Evolutionary conservation across 2,888 invertebrate species (phyloP).

Genomic region (Nephrocerus scutellatus): DNA sequence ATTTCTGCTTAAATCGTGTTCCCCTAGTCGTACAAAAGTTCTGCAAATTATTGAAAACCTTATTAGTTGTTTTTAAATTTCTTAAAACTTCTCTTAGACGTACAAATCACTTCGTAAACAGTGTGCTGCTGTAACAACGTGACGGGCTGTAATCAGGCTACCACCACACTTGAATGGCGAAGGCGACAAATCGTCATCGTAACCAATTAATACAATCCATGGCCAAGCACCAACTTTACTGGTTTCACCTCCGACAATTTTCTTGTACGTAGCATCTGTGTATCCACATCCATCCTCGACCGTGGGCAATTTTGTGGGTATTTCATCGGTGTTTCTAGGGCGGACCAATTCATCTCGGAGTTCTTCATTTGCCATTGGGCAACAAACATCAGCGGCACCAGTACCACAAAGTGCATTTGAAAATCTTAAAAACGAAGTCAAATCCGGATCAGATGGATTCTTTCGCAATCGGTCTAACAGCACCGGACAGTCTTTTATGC

Average conservation of each 20-base stretch:
- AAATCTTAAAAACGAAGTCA: slow-evolving; percentile 29
- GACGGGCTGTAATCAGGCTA: slow-evolving; percentile 45
- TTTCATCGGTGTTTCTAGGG: slow-evolving; percentile 25
- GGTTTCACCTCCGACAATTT: slow-evolving; percentile 66
- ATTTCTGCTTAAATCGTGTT: slow-evolving; percentile 61
- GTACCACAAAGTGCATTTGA: slow-evolving; percentile 36
- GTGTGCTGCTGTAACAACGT: slow-evolving; percentile 60
- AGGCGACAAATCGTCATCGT: slow-evolving; percentile 48
- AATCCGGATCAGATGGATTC: slow-evolving; percentile 30
- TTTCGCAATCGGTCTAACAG: slow-evolving; percentile 27
- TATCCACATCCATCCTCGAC: slow-evolving; percentile 57
- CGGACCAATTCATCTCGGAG: no score
- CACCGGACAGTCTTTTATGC: slow-evolving; percentile 29
- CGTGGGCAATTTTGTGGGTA: slow-evolving; percentile 34
- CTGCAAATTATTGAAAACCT: slow-evolving; percentile 18
- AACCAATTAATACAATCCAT: slow-evolving; percentile 71
- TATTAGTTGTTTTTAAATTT: not conserved
- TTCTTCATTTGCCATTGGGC: slow-evolving; percentile 28
- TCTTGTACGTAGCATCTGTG: slow-evolving; percentile 52
- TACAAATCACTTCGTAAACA: slow-evolving; percentile 39
- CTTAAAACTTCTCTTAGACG: slow-evolving; percentile 17
- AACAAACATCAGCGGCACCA: slow-evolving; percentile 33
- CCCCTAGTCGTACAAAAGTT: slow-evolving; percentile 62
- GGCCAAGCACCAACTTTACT: slow-evolving; percentile 69
- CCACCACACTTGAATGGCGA: slow-evolving; percentile 51